Evolutionary conservation across 1,140 invertebrate species (phyloP).

Genomic region (Drosophila lacertosa): DNA sequence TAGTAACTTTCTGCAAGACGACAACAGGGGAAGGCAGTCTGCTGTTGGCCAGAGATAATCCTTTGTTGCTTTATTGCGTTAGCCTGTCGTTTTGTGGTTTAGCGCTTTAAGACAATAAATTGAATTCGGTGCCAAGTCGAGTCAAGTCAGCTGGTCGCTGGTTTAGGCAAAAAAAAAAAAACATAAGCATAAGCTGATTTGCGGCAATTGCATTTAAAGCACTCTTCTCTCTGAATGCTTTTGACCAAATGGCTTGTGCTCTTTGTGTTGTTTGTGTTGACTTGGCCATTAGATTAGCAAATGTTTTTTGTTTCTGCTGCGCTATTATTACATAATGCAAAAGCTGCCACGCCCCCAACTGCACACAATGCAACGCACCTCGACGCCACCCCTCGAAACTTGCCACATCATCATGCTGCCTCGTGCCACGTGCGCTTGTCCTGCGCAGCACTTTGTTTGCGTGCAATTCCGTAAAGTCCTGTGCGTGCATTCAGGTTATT

Average conservation of each 20-base stretch:
- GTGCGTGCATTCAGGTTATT: conserved; percentile 82
- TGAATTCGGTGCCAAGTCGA: conserved; percentile 63
- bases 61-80: conserved; percentile 73
- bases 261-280: conserved; percentile 38
- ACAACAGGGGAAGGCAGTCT: conserved; percentile 2
- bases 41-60: conserved; percentile 62
- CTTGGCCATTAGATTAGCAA: conserved; percentile 69
- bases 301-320: conserved; percentile 47
- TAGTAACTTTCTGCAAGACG: conserved; percentile 55
- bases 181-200: conserved; percentile 59
- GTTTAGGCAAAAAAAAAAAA: conserved; percentile 75
- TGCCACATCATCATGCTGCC: neutral
- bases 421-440: conserved; percentile 29
- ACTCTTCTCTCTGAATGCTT: conserved; percentile 24
- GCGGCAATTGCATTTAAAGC: conserved; percentile 45
- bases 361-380: neutral
- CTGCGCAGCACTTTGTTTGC: conserved; percentile 69
- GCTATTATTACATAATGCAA: conserved; percentile 67
- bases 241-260: conserved; percentile 43
- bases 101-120: conserved; percentile 78
- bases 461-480: conserved; percentile 79
- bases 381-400: neutral
- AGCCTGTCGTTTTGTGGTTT: conserved; percentile 54
- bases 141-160: conserved; percentile 45
- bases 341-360: conserved; percentile 8